Evolutionary conservation across 2,888 invertebrate genomes (phyloP).

Genomic region (Ecliptopera silaceata): DNA sequence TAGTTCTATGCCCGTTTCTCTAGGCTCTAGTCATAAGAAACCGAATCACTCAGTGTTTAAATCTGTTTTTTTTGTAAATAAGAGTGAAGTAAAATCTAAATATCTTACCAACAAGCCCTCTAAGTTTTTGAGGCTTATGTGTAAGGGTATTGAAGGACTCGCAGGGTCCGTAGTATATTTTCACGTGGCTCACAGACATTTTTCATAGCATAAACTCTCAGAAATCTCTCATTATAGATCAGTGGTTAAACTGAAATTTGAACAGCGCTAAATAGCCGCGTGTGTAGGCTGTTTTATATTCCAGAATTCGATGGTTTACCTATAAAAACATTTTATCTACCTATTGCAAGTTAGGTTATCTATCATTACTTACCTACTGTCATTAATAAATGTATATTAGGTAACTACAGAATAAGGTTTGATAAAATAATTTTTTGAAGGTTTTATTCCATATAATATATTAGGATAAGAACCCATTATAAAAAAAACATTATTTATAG

Average conservation of each 20-base stretch:
- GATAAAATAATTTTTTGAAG: too few species aligned
- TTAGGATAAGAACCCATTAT: too few species aligned
- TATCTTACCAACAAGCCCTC: constrained; percentile 55
- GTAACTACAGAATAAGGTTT: too few species aligned
- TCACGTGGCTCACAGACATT: constrained; percentile 55
- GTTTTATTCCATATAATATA: too few species aligned
- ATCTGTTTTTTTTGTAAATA: too few species aligned
- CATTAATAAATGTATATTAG: too few species aligned
- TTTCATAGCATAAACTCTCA: constrained; percentile 10
- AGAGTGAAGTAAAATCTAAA: neutral
- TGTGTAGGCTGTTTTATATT: neutral
- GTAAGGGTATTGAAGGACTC: constrained; percentile 50
- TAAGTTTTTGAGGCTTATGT: constrained; percentile 63
- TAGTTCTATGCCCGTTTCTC: too few species aligned
- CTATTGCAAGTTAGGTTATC: neutral
- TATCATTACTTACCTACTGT: too few species aligned
- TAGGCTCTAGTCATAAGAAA: too few species aligned
- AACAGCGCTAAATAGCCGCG: neutral
- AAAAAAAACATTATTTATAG: too few species aligned
- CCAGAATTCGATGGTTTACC: neutral
- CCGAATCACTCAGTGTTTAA: too few species aligned
- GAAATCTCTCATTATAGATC: too few species aligned
- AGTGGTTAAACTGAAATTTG: constrained; percentile 7
- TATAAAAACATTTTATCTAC: neutral
- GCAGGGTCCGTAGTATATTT: constrained; percentile 63